Percentiles rank a stretch among this genome's conserved stretches.
Conservation (phyloP, 2,797 vertebrate genomes). For the Danionella dracula region DNA sequence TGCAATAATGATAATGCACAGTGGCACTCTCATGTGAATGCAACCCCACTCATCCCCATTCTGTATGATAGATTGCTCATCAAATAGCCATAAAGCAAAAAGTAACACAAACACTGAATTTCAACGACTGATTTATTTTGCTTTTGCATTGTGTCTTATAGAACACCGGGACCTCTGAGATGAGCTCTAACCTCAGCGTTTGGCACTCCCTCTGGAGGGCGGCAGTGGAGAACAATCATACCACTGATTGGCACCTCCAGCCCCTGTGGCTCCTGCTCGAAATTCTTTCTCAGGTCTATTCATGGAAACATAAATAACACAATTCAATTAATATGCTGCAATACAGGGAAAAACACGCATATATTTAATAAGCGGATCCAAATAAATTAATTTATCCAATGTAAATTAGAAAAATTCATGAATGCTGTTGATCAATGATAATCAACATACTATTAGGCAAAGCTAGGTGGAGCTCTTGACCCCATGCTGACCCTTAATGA, state of each 20-base stretch:
- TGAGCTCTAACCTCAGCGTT: constrained; percentile 78
- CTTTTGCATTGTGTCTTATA: background rate
- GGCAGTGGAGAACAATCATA: constrained; percentile 94
- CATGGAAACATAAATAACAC: constrained; percentile 16
- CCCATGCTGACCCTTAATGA: too few species aligned
- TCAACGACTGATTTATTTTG: background rate
- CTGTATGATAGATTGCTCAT: background rate
- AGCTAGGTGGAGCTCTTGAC: too few species aligned
- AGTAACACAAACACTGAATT: background rate
- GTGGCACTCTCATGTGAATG: background rate
- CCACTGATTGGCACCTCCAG: constrained; percentile 92
- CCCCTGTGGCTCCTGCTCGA: constrained; percentile 94
- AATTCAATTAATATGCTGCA: background rate
- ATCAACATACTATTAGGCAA: too few species aligned
- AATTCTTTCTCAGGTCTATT: constrained; percentile 92
- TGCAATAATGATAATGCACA: background rate
- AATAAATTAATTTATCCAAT: too few species aligned
- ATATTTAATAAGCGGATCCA: too few species aligned
- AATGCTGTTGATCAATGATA: too few species aligned
- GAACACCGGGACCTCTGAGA: background rate
- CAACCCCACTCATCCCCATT: background rate
- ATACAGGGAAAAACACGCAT: background rate
- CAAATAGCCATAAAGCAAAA: background rate
- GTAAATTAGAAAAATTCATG: too few species aligned
- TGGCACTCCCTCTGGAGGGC: constrained; percentile 92